Conservation (phyloP, 2,888 invertebrate species). For the Euplexia lucipara region DNA sequence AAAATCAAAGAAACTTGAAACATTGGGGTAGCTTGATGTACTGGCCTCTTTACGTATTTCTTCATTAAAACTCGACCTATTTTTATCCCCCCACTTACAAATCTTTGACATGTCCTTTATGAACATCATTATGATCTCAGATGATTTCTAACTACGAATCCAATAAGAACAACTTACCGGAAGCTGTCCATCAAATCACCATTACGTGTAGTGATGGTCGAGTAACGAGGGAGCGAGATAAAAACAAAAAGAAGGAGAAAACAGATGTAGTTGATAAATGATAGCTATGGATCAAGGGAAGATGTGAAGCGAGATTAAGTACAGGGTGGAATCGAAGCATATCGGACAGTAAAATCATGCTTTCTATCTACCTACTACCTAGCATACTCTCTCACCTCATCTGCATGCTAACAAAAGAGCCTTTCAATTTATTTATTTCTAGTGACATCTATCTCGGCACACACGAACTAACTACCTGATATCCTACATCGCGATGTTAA, state of each 20-base stretch:
- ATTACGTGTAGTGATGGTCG: conserved; percentile 61
- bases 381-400: too few species aligned
- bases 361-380: too few species aligned
- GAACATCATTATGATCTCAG: conserved; percentile 46
- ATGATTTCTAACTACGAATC: conserved; percentile 38
- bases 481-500: too few species aligned
- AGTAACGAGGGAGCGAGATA: conserved; percentile 61
- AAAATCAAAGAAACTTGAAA: too few species aligned
- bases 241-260: conserved; percentile 49
- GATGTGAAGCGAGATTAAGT: conserved; percentile 9
- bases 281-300: conserved; percentile 31
- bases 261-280: conserved; percentile 61
- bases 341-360: too few species aligned
- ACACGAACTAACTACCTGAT: too few species aligned
- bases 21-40: too few species aligned
- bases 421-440: too few species aligned
- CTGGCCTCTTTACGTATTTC: too few species aligned
- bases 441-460: too few species aligned
- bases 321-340: too few species aligned
- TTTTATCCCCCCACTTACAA: conserved; percentile 15
- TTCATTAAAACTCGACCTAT: conserved; percentile 2
- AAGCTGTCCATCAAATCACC: conserved; percentile 67
- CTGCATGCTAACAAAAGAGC: too few species aligned
- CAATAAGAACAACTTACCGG: conserved; percentile 57
- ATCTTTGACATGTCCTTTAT: conserved; percentile 27